Percentiles rank a stretch among this genome's conserved stretches.
phyloP scores from a whole-genome alignment of 2,888 invertebrate genomes.

The Rhorus exstirpatorius region DNA sequence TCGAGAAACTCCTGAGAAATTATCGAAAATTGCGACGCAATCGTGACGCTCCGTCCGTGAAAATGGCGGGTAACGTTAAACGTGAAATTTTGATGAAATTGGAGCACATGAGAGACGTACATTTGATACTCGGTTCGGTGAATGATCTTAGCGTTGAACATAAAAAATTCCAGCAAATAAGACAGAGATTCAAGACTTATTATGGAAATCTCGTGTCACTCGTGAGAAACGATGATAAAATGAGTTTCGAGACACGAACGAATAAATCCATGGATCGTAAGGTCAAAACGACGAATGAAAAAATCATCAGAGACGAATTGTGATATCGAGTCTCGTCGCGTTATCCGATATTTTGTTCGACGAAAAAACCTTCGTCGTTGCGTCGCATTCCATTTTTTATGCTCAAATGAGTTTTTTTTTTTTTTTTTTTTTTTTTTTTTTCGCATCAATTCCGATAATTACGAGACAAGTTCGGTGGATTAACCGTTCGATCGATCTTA shows the following conservation, averaged over 20 bases:
- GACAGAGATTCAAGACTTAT: constrained; percentile 71
- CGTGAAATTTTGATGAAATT: constrained; percentile 81
- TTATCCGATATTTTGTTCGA: no score
- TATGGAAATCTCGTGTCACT: constrained; percentile 70
- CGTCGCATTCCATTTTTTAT: background rate
- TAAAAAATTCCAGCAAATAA: constrained; percentile 72
- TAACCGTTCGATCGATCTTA: no score
- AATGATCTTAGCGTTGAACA: constrained; percentile 76
- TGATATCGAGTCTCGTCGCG: constrained; percentile 76
- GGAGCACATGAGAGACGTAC: constrained; percentile 81
- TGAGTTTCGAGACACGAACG: background rate
- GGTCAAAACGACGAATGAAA: constrained; percentile 2
- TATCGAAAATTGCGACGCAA: constrained; percentile 79
- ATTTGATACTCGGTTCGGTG: constrained; percentile 79
- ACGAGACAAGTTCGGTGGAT: background rate
- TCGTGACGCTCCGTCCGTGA: constrained; percentile 56
- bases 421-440: background rate
- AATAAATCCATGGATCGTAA: background rate
- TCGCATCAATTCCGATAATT: constrained; percentile 8
- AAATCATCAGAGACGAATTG: constrained; percentile 78
- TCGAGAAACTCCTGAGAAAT: constrained; percentile 79
- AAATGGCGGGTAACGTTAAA: constrained; percentile 69
- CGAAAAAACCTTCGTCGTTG: no score
- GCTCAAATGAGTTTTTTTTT: constrained; percentile 4
- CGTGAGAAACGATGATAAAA: constrained; percentile 29